Percentiles rank a stretch among this genome's conserved stretches.
Evolutionary conservation across 1,140 invertebrate species (phyloP).

Genomic region (Drosophila nannoptera): DNA sequence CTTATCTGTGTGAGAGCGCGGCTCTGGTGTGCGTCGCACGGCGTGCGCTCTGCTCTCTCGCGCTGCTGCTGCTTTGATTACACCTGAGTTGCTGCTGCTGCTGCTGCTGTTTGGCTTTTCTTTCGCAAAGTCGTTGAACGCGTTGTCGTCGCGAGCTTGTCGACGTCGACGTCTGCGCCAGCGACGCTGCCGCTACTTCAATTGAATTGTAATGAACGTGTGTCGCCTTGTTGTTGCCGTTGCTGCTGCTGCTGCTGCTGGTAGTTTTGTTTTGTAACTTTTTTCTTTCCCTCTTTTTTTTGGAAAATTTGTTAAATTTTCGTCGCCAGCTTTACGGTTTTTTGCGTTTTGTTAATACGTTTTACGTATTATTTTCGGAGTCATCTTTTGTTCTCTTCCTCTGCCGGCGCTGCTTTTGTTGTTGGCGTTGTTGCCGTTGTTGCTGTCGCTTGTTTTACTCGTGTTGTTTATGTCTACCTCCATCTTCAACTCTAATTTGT

Average conservation of each 20-base stretch:
- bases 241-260: slow-evolving; percentile 11
- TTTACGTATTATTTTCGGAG: slow-evolving; percentile 39
- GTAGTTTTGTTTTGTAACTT: slow-evolving; percentile 11
- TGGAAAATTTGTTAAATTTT: slow-evolving; percentile 71
- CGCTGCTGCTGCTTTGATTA: slow-evolving; percentile 56
- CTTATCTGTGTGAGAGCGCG: slow-evolving; percentile 58
- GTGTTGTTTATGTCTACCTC: slow-evolving; percentile 20
- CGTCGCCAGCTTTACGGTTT: slow-evolving; percentile 68
- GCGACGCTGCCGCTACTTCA: slow-evolving; percentile 66
- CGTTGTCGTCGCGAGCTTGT: slow-evolving; percentile 12
- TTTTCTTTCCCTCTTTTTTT: slow-evolving; percentile 13
- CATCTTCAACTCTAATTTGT: slow-evolving; percentile 73
- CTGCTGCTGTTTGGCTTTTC: slow-evolving; percentile 65
- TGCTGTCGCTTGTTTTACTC: slow-evolving; percentile 7
- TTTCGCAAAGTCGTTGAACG: slow-evolving; percentile 69
- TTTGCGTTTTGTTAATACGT: slow-evolving; percentile 62
- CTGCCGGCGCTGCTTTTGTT: not conserved
- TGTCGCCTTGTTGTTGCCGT: slow-evolving; percentile 39
- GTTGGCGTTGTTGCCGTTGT: not conserved
- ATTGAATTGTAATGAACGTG: slow-evolving; percentile 74
- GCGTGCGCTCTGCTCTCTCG: slow-evolving; percentile 10
- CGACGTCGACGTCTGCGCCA: slow-evolving; percentile 26
- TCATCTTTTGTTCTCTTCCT: slow-evolving; percentile 22
- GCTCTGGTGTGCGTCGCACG: slow-evolving; percentile 17
- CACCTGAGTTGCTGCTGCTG: slow-evolving; percentile 57